These are phyloP conservation scores for Panurus biarmicus DNA, from an alignment of 2,113 vertebrate species.

Conservation along the genomic window DNA sequence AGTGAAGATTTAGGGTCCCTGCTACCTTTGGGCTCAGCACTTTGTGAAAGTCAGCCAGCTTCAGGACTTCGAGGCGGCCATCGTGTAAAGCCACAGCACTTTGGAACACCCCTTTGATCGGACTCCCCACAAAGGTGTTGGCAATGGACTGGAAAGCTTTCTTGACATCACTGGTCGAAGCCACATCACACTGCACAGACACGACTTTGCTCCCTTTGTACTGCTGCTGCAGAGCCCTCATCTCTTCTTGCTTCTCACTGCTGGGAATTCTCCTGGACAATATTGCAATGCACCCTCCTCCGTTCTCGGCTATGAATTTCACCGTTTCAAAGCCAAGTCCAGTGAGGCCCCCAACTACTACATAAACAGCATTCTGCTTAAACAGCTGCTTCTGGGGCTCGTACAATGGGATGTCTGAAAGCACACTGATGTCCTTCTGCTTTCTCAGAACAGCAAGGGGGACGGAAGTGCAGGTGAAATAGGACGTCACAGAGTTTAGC, in stretches of 20 bases:
- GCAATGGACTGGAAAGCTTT: constrained; percentile 65
- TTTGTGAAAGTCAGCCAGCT: constrained; percentile 68
- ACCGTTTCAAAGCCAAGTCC: constrained; percentile 85
- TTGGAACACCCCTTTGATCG: constrained; percentile 83
- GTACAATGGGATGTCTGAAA: constrained; percentile 64
- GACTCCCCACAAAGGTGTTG: constrained; percentile 60
- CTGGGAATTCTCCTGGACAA: constrained; percentile 72
- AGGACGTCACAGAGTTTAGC: constrained; percentile 48
- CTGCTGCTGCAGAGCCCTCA: constrained; percentile 65
- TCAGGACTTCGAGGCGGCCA: constrained; percentile 71
- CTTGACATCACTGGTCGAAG: constrained; percentile 58
- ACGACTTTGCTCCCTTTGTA: constrained; percentile 45
- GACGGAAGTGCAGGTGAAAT: constrained; percentile 65
- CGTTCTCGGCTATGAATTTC: constrained; percentile 77
- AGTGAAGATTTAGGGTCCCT: constrained; percentile 80
- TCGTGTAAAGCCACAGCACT: constrained; percentile 80
- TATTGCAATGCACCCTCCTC: constrained; percentile 73
- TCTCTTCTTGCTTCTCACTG: constrained; percentile 64
- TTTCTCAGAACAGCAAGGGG: constrained; percentile 59
- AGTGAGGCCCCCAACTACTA: constrained; percentile 80
- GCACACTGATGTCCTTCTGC: neutral
- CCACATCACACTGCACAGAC: constrained; percentile 75
- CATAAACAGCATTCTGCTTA: constrained; percentile 68
- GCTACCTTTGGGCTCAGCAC: constrained; percentile 82
- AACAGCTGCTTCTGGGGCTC: constrained; percentile 64